Percentiles rank a stretch among this genome's conserved stretches.
These are phyloP conservation scores for Morone saxatilis DNA, from an alignment of 2,113 vertebrate genomes.

Conservation along the genomic window DNA sequence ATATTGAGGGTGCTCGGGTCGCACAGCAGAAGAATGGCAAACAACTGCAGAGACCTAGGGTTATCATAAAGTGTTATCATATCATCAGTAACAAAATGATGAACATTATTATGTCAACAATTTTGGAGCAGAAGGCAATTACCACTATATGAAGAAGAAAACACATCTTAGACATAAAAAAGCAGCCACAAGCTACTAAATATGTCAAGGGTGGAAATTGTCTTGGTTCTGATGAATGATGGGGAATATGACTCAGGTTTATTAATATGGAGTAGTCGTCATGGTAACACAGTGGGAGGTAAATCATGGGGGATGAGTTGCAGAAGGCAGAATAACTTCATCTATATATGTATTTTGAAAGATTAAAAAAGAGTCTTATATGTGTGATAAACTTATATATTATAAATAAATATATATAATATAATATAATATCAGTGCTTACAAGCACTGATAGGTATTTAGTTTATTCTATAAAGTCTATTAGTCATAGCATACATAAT, in stretches of 20 bases:
- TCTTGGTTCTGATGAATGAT: constrained; percentile 29
- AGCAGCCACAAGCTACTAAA: constrained; percentile 21
- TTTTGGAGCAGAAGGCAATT: constrained; percentile 1
- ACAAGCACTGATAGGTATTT: background rate
- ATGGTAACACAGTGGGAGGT: constrained; percentile 48
- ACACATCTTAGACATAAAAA: constrained; percentile 2
- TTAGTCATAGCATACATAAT: background rate
- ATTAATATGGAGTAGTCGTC: constrained; percentile 45
- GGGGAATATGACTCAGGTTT: constrained; percentile 35
- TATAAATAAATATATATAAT: no score
- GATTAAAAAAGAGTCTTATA: constrained; percentile 13
- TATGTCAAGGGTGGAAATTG: constrained; percentile 13
- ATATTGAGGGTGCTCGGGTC: background rate
- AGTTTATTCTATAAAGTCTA: background rate
- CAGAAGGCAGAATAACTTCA: constrained; percentile 33
- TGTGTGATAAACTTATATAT: background rate
- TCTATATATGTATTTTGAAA: constrained; percentile 8
- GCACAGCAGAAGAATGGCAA: constrained; percentile 2
- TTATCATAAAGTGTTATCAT: background rate
- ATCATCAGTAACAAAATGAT: constrained; percentile 5
- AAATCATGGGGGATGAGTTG: constrained; percentile 25
- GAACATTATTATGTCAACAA: constrained; percentile 2
- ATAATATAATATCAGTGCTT: background rate
- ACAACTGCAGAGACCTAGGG: background rate
- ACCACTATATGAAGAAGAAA: background rate